Base-by-base conservation (phyloP, 2,888 invertebrate species). In the Idaea aversata region DNA sequence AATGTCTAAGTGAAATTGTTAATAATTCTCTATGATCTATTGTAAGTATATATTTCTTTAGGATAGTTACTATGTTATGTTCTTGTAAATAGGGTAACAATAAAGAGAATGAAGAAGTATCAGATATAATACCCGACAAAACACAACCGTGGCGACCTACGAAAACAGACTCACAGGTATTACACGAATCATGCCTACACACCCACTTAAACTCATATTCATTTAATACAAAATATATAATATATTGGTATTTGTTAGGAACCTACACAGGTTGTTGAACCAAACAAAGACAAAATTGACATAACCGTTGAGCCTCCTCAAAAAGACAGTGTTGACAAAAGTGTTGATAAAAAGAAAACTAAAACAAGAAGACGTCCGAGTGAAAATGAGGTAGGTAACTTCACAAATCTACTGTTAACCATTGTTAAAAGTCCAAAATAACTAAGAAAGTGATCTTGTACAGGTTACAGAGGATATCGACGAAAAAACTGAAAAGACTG, bases 41-140 rank as follows among this genome's bases (percentile, higher is more conserved):
- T 47, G 47, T 47, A 47, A 47, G 5, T 47, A 47, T 13, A 13
- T 7, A 47, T 47, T 47, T 47, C 47, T 47, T 47, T 47, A 47
- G 47, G 13, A 47, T 47, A 47, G 47, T 47, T 47, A 47, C 13
- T 47, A 47, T 47, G 47, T 47, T 67, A 61, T 64, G 74, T 88
- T 85, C 89, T 88, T 90, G 83, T 86, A 80, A 88, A 83, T 91
- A 93, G 92, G 92, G 86, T 75, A 82, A 81, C 74, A 77, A 74
- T 81, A 84, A 82, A 78, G 79, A 80, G 70, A 81, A 71, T 65
- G 79, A 83, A 79, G 87, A 87, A 76, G 83, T 78, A 72, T 72
- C 81, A 79, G 85, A 90, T 85, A 89, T 86, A 81, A 82, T 85
- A 80, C 81, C 89, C 80, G 90, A 90, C 80, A 86, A 88, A 78